Evolutionary conservation across 2,888 invertebrate genomes (phyloP).

Genomic region (Sympetrum striolatum): DNA sequence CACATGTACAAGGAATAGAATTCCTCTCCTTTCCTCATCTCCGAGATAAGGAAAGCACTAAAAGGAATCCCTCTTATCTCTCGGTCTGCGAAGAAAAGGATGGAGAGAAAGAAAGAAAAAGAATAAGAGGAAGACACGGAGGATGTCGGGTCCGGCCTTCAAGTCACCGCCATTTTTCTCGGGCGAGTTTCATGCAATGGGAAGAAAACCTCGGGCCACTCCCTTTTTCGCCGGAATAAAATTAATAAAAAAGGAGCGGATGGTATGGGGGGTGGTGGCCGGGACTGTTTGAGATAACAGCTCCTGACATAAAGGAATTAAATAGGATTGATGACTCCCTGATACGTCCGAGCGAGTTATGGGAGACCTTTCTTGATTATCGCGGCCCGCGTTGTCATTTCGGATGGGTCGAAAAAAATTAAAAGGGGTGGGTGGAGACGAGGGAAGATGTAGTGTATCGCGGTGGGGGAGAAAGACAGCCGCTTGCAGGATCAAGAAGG

Average conservation of each 20-base stretch:
- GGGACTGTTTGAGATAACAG: constrained; percentile 20
- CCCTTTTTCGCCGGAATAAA: neutral
- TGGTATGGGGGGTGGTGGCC: neutral
- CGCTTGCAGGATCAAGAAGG: neutral
- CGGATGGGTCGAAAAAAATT: neutral
- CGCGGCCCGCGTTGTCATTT: constrained; percentile 11
- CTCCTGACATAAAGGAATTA: constrained; percentile 42
- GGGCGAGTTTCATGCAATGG: neutral
- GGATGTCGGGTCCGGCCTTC: neutral
- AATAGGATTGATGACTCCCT: constrained; percentile 40
- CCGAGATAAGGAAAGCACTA: neutral
- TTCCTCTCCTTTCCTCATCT: neutral
- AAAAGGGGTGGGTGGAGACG: neutral
- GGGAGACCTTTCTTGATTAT: neutral
- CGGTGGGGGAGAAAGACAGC: neutral
- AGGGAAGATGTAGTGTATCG: neutral
- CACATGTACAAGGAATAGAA: neutral
- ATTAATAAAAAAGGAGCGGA: neutral
- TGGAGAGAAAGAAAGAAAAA: neutral
- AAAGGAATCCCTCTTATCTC: neutral
- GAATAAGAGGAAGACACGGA: neutral
- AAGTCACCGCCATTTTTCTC: neutral
- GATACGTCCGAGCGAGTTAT: constrained; percentile 38
- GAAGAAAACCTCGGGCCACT: neutral
- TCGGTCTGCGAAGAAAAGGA: neutral